Evolutionary conservation across 2,888 invertebrate genomes (phyloP), one percentile per base, ranked within the genome.

Genomic region (Microctonus brassicae): DNA sequence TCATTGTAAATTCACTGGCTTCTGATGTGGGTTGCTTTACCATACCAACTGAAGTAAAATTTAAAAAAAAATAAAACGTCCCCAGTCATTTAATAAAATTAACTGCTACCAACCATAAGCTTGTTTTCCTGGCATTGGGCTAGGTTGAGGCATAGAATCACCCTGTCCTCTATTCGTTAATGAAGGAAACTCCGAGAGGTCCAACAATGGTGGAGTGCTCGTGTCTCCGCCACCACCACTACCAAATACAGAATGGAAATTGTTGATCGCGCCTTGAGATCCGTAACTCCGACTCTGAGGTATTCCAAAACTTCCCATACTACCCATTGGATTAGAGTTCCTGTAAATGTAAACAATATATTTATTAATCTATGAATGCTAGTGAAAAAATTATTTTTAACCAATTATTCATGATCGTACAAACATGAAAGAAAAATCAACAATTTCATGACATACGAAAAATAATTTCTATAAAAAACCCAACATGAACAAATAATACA

Each of bases 1-100:
- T 98, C 94, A 99, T 99, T 85, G 97, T 95, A 90, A 97, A 97
- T 90, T 97, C 97, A 78, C 94, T 95, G 85, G 96, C 93, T 89
- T 97, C 97, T 64, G 95, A 93, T 84, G 95, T 95, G 77, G 97
- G 97, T 89, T 96, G 96, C 90, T 97, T 97, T 81, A 97, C 96
- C 96, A 97, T 96, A 87, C 96, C 96, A 89, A 96, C 94, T 94
- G 88, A 64, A 88, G 85, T 71, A 76, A 79, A 77, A 61, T 64
- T 53, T 65, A 29, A 36, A 69, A 58, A 36, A 67, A 60, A 26
- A 73, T 60, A 76, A 75, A 74, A 73, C 69, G 76, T 60, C 72
- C 58, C 76, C 73, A 57, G 73, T 74, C 69, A 73, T 74, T 77
- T 73, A 60, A 74, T 55, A 53, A 52, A 63, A 68, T 69, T 69